Conservation (phyloP, 2,888 invertebrate genomes). For the Diogma glabrata region DNA sequence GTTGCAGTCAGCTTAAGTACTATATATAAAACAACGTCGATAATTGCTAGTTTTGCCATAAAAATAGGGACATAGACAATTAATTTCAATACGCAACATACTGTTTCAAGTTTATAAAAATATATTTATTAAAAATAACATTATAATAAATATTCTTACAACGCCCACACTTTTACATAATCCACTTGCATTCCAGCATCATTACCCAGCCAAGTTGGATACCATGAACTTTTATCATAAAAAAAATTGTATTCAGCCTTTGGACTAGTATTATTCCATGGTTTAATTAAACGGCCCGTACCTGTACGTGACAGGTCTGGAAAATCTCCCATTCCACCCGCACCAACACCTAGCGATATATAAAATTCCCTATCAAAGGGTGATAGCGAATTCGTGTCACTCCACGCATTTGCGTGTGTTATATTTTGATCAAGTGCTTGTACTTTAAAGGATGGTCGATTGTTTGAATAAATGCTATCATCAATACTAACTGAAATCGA, state of each 20-base stretch:
- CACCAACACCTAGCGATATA: constrained; percentile 63
- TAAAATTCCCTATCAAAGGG: constrained; percentile 73
- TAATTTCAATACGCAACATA: too few relatives aligned
- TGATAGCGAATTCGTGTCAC: constrained; percentile 44
- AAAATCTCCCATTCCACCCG: constrained; percentile 64
- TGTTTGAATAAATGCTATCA: constrained; percentile 41
- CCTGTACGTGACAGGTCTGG: constrained; percentile 38
- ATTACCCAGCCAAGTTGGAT: constrained; percentile 51
- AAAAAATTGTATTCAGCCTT: constrained; percentile 60
- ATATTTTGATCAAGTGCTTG: constrained; percentile 22
- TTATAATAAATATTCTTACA: constrained; percentile 19
- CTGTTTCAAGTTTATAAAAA: too few relatives aligned
- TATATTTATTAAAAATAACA: background rate
- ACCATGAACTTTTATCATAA: constrained; percentile 50
- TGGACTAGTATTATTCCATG: constrained; percentile 59
- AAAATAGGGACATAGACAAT: too few relatives aligned
- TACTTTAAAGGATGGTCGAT: constrained; percentile 27
- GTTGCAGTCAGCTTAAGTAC: too few relatives aligned
- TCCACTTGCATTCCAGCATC: constrained; percentile 32
- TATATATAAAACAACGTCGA: too few relatives aligned
- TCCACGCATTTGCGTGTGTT: constrained; percentile 44
- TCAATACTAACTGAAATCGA: constrained; percentile 38
- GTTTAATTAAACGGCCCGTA: constrained; percentile 39
- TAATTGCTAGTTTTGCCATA: too few relatives aligned
- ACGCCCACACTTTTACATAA: constrained; percentile 30